Conservation (phyloP, 2,797 vertebrate genomes). For the Mallotus villosus region DNA sequence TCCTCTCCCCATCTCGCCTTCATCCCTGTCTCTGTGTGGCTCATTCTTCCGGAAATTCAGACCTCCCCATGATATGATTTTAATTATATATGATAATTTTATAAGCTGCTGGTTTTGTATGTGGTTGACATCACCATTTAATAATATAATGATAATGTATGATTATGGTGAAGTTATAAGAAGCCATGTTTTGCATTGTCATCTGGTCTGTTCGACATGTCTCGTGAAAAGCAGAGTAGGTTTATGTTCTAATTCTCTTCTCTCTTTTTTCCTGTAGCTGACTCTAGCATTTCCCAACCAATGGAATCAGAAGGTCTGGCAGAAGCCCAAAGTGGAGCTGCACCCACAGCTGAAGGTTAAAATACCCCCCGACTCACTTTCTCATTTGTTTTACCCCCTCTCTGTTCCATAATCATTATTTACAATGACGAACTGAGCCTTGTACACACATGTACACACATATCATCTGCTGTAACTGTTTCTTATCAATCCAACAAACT, state of each 20-base stretch:
- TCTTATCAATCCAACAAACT: not conserved
- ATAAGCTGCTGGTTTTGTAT: not conserved
- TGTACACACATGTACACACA: constrained; percentile 10
- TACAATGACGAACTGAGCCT: not conserved
- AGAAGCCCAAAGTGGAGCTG: constrained; percentile 66
- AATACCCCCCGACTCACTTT: constrained; percentile 1
- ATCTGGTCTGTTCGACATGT: not conserved
- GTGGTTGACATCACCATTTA: no score
- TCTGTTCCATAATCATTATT: not conserved
- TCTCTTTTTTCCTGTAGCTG: not conserved
- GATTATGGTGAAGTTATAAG: no score
- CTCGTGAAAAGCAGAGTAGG: not conserved
- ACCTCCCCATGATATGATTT: not conserved
- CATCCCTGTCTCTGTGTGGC: not conserved
- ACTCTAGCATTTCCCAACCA: not conserved
- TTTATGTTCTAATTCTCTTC: not conserved
- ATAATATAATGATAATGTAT: no score
- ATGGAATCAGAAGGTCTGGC: constrained; percentile 40
- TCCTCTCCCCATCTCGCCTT: constrained; percentile 10
- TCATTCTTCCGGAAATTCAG: not conserved
- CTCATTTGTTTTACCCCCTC: constrained; percentile 3
- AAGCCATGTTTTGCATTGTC: not conserved
- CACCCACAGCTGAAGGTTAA: constrained; percentile 64
- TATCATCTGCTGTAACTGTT: not conserved
- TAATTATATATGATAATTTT: not conserved